phyloP scores from a whole-genome alignment of 2,113 vertebrate species.

The Platichthys flesus region DNA sequence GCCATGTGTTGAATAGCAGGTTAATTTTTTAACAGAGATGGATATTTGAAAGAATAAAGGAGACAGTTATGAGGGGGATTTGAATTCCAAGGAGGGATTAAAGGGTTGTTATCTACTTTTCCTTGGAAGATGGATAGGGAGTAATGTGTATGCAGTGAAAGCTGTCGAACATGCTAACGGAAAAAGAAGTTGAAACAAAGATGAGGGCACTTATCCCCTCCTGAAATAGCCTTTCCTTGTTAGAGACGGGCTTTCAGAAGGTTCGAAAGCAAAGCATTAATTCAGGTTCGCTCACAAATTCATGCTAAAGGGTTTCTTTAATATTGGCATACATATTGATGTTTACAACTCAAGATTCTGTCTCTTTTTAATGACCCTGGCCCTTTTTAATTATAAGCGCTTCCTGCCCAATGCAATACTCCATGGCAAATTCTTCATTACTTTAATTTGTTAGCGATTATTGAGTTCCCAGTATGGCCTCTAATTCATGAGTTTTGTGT shows the following conservation, averaged over 20 bases:
- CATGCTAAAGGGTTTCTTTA: slow-evolving; percentile 66
- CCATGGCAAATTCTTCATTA: slow-evolving; percentile 59
- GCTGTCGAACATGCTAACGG: slow-evolving; percentile 57
- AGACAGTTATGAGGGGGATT: slow-evolving; percentile 84
- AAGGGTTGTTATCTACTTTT: slow-evolving; percentile 87
- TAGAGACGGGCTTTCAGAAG: slow-evolving; percentile 50
- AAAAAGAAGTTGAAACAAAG: slow-evolving; percentile 67
- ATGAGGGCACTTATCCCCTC: slow-evolving; percentile 63
- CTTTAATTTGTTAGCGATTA: slow-evolving; percentile 65
- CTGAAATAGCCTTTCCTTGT: slow-evolving; percentile 62
- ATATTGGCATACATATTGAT: slow-evolving; percentile 74
- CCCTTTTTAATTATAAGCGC: slow-evolving; percentile 56
- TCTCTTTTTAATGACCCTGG: slow-evolving; percentile 69
- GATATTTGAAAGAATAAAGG: slow-evolving; percentile 90
- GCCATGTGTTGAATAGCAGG: slow-evolving; percentile 86
- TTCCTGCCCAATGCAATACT: slow-evolving; percentile 34
- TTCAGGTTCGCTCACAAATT: slow-evolving; percentile 60
- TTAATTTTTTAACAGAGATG: slow-evolving; percentile 93
- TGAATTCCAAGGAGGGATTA: slow-evolving; percentile 90
- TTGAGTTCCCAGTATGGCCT: slow-evolving; percentile 56
- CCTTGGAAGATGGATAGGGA: slow-evolving; percentile 79
- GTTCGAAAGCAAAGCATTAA: slow-evolving; percentile 64
- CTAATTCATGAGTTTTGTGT: slow-evolving; percentile 63
- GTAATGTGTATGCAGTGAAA: slow-evolving; percentile 54
- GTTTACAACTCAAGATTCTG: slow-evolving; percentile 53